Evolutionary conservation across 2,888 invertebrate species (phyloP).

Genomic region (Phanerotoma sp.): DNA sequence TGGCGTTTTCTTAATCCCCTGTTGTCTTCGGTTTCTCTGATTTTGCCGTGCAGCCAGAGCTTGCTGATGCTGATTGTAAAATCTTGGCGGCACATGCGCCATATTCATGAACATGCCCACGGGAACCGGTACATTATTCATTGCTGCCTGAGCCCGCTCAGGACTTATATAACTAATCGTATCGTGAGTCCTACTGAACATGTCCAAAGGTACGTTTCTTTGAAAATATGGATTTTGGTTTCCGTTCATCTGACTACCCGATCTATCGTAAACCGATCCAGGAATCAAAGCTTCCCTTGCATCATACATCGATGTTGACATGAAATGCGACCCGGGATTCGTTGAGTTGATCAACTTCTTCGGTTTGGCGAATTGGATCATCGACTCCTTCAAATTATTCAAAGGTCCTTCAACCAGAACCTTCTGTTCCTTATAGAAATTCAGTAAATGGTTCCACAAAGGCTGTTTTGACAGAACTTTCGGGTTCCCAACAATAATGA

Average conservation of each 20-base stretch:
- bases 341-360: conserved; percentile 92
- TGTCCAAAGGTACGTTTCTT: conserved; percentile 61
- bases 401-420: conserved; percentile 97
- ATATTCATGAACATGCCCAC: conserved; percentile 94
- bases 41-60: conserved; percentile 64
- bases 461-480: conserved; percentile 98
- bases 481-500: conserved; percentile 98
- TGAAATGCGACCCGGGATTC: conserved; percentile 96
- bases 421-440: conserved; percentile 96
- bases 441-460: conserved; percentile 96
- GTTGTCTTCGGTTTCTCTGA: conserved; percentile 50
- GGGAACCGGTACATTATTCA: conserved; percentile 86
- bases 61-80: conserved; percentile 74
- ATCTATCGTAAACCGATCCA: conserved; percentile 89
- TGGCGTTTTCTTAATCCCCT: conserved; percentile 38
- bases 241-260: conserved; percentile 56
- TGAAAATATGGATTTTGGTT: conserved; percentile 55
- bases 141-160: conserved; percentile 72
- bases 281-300: conserved; percentile 94
- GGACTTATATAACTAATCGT: conserved; percentile 92
- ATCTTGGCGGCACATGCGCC: conserved; percentile 74
- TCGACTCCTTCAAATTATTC: conserved; percentile 93
- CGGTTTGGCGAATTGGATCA: conserved; percentile 96
- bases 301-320: conserved; percentile 97
- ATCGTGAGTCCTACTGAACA: conserved; percentile 77